A percentile compares a stretch with the other conserved stretches of the same genome.
phyloP scores from a whole-genome alignment of 1,140 invertebrate genomes.

The Monomorium pharaonis region DNA sequence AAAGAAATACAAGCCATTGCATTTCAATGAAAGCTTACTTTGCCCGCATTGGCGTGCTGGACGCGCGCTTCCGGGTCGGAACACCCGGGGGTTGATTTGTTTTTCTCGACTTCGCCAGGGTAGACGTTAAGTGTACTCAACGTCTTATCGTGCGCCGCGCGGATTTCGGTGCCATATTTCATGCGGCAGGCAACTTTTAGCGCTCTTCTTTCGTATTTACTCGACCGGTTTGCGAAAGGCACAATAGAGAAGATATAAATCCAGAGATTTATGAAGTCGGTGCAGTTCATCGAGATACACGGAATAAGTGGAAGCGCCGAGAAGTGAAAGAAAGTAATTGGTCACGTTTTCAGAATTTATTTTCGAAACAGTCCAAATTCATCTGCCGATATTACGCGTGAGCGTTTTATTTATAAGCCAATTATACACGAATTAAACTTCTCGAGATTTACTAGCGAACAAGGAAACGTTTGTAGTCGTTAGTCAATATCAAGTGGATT shows the following conservation, averaged over 20 bases:
- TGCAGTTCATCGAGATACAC: conserved; percentile 42
- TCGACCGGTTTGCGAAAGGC: conserved; percentile 26
- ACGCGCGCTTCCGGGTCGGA: conserved; percentile 32
- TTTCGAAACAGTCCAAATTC: neutral
- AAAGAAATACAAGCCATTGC: conserved; percentile 45
- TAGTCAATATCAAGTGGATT: neutral
- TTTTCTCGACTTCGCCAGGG: conserved; percentile 37
- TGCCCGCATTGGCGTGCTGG: conserved; percentile 24
- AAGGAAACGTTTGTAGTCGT: neutral
- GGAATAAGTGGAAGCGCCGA: conserved; percentile 27
- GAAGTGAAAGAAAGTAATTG: conserved; percentile 33
- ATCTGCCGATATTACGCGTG: neutral
- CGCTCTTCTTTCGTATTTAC: conserved; percentile 50
- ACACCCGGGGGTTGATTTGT: conserved; percentile 48
- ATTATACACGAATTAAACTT: neutral
- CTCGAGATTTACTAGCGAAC: neutral
- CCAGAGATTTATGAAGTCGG: conserved; percentile 49
- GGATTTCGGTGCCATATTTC: conserved; percentile 53
- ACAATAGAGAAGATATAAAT: conserved; percentile 50
- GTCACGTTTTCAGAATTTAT: conserved; percentile 39
- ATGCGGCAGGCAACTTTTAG: conserved; percentile 55
- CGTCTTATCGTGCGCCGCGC: conserved; percentile 53
- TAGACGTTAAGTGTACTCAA: conserved; percentile 58
- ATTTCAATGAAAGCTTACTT: conserved; percentile 55
- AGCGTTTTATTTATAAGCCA: conserved; percentile 17